Percentiles rank a stretch among this genome's conserved stretches.
Conservation (phyloP, 2,888 invertebrate species). For the Phlogophora meticulosa region DNA sequence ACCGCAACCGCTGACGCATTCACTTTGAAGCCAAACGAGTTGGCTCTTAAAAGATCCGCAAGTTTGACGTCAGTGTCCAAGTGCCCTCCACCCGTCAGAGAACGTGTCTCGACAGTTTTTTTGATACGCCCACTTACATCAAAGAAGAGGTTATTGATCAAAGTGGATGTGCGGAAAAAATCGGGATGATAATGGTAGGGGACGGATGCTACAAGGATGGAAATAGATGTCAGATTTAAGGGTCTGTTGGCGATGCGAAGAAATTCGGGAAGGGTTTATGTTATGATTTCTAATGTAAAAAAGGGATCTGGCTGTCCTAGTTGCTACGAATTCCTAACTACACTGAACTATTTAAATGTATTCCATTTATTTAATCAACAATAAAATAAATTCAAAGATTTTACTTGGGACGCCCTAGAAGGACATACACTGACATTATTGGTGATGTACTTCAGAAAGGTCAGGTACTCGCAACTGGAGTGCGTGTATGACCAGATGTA, state of each 20-base stretch:
- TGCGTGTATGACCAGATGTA: too few relatives aligned
- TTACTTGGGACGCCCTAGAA: too few relatives aligned
- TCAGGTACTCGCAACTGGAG: too few relatives aligned
- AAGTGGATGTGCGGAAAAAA: constrained; percentile 70
- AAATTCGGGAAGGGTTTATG: neutral
- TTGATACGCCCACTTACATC: constrained; percentile 69
- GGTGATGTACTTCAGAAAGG: too few relatives aligned
- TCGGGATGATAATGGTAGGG: constrained; percentile 46
- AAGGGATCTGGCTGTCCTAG: neutral
- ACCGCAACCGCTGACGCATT: constrained; percentile 83
- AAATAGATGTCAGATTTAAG: constrained; percentile 41
- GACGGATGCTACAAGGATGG: constrained; percentile 20
- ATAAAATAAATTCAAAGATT: too few relatives aligned
- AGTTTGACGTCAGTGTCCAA: constrained; percentile 80
- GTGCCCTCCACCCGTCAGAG: constrained; percentile 71
- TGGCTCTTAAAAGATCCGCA: constrained; percentile 76
- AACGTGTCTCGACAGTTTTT: constrained; percentile 81
- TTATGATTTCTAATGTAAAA: constrained; percentile 1
- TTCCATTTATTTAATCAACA: neutral
- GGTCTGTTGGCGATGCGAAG: constrained; percentile 3
- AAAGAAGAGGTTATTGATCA: constrained; percentile 79
- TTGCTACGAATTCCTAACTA: neutral
- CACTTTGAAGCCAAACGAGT: constrained; percentile 80
- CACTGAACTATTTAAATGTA: neutral
- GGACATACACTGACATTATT: constrained; percentile 68